Evolutionary conservation across 2,797 vertebrate genomes (phyloP).

Genomic region (Gastrophryne carolinensis): DNA sequence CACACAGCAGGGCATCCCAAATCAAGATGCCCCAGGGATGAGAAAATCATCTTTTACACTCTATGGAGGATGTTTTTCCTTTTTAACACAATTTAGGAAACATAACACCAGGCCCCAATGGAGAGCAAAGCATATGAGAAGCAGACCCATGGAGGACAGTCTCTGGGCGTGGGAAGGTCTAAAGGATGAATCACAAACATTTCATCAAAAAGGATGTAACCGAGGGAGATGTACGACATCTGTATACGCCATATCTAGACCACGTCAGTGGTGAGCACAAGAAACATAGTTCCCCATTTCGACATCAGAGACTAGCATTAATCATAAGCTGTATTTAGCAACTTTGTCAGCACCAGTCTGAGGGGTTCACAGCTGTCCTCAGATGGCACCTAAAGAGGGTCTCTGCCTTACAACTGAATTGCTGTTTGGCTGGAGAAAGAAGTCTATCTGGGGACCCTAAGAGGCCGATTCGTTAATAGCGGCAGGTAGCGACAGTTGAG

Average conservation of each 20-base stretch:
- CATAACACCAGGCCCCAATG: not conserved
- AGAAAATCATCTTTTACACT: no score
- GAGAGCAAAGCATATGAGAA: not conserved
- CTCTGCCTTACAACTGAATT: not conserved
- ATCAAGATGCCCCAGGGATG: no score
- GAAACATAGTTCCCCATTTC: conserved; percentile 4
- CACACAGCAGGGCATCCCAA: no score
- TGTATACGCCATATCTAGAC: not conserved
- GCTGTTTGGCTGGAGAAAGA: no score
- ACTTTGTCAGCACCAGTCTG: not conserved
- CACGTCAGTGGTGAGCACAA: not conserved
- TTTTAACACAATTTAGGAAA: no score
- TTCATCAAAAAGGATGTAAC: not conserved
- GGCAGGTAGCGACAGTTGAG: no score
- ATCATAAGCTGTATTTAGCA: conserved; percentile 7
- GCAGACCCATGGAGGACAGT: not conserved
- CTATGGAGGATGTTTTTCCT: no score
- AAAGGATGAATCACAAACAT: not conserved
- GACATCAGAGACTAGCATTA: no score
- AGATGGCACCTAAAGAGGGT: not conserved
- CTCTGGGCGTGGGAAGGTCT: not conserved
- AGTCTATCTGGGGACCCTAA: no score
- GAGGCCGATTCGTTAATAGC: no score
- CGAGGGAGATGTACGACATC: not conserved
- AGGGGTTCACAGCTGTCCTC: not conserved